Evolutionary conservation across 2,797 vertebrate genomes (phyloP).

Genomic region (Sciurus carolinensis): DNA sequence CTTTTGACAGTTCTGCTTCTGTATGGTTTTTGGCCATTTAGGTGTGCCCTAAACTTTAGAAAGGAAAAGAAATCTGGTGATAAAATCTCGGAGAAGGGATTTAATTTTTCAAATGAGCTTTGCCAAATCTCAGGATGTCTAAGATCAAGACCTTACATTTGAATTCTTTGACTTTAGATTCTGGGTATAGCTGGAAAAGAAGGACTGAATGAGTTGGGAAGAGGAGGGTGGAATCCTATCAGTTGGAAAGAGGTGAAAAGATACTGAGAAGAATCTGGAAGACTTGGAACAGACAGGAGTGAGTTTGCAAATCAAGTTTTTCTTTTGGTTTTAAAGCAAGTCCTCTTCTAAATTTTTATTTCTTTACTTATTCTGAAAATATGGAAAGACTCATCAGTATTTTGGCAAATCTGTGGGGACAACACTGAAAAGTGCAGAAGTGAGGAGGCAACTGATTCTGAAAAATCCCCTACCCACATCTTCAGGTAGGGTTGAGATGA

Average conservation of each 20-base stretch:
- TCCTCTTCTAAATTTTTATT: not conserved
- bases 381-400: not conserved
- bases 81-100: not conserved
- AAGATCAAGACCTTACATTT: not conserved
- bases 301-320: not conserved
- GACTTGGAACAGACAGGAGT: not conserved
- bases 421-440: not conserved
- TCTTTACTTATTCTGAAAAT: conserved; percentile 16
- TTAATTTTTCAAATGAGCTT: conserved; percentile 17
- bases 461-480: not conserved
- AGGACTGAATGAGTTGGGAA: not conserved
- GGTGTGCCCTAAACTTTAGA: not conserved
- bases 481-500: not conserved
- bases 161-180: not conserved
- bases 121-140: not conserved
- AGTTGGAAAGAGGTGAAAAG: conserved; percentile 1
- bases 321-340: not conserved
- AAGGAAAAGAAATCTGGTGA: conserved; percentile 1
- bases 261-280: not conserved
- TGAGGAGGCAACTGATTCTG: not conserved
- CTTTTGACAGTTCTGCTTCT: not conserved
- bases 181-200: not conserved
- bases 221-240: not conserved
- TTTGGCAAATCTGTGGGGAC: not conserved
- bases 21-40: conserved; percentile 35